A percentile compares a stretch with the other conserved stretches of the same genome.
These are phyloP conservation scores for Tupaia tana DNA, from an alignment of 2,113 vertebrate genomes.

Conservation along the genomic window DNA sequence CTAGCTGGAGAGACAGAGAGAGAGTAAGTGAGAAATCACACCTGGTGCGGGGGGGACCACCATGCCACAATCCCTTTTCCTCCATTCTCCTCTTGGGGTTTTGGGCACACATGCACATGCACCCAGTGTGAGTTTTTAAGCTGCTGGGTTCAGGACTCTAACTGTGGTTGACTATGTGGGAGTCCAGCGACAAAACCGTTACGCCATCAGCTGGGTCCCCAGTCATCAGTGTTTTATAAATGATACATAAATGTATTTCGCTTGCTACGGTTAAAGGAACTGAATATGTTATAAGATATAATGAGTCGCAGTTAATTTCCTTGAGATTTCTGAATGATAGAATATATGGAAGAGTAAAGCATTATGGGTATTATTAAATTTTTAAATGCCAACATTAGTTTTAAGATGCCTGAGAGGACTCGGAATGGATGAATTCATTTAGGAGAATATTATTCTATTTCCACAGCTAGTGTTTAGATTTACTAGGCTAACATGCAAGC, in stretches of 20 bases:
- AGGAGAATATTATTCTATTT: conserved; percentile 63
- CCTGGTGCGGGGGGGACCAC: too few relatives aligned
- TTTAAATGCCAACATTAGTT: conserved; percentile 58
- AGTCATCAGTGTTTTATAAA: background rate
- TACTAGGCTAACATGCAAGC: conserved; percentile 78
- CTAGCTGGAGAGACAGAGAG: too few relatives aligned
- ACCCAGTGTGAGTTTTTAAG: too few relatives aligned
- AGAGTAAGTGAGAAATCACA: too few relatives aligned
- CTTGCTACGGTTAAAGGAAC: conserved; percentile 25
- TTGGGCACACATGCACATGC: too few relatives aligned
- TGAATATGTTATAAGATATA: conserved; percentile 8
- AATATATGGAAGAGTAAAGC: conserved; percentile 21
- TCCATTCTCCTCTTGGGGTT: too few relatives aligned
- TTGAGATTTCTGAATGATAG: conserved; percentile 59
- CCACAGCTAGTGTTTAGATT: conserved; percentile 82
- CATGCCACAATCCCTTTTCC: too few relatives aligned
- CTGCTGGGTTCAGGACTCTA: too few relatives aligned
- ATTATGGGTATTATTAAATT: conserved; percentile 44
- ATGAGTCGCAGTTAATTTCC: conserved; percentile 41
- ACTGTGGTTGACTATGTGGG: too few relatives aligned
- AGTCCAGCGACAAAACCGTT: too few relatives aligned
- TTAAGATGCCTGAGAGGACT: conserved; percentile 44
- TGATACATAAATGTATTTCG: background rate
- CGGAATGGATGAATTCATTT: conserved; percentile 63
- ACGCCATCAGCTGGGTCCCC: too few relatives aligned